Conservation (phyloP, 2,888 invertebrate species). For the Cecidostiba fungosa region DNA sequence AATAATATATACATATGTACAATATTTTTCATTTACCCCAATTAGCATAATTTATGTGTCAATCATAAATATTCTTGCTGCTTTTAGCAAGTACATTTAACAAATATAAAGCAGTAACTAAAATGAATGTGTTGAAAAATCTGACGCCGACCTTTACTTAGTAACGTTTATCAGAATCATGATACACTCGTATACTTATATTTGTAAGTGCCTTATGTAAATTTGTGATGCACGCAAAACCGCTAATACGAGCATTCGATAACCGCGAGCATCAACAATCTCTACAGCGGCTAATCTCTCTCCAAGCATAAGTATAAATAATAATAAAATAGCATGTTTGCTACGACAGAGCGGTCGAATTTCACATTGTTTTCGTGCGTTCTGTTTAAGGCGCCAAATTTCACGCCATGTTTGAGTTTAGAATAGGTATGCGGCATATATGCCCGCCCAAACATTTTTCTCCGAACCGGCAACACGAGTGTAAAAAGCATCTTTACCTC, state of each 20-base stretch:
- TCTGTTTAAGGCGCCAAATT: constrained; percentile 69
- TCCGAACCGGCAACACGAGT: background rate
- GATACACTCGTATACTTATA: background rate
- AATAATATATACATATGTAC: background rate
- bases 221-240: background rate
- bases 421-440: constrained; percentile 44
- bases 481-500: constrained; percentile 65
- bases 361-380: constrained; percentile 39
- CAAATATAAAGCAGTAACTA: too few species aligned
- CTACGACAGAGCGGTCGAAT: background rate
- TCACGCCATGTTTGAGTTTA: constrained; percentile 67
- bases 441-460: constrained; percentile 69
- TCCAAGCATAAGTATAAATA: background rate
- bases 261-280: background rate
- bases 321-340: background rate
- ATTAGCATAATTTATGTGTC: background rate
- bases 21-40: background rate
- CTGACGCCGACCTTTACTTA: background rate
- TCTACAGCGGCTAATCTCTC: background rate
- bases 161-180: background rate
- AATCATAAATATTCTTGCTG: background rate
- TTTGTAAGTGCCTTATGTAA: background rate
- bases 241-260: background rate
- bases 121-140: background rate
- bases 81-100: too few species aligned